A percentile compares a stretch with the other conserved stretches of the same genome.
phyloP scores from a whole-genome alignment of 1,140 invertebrate species.

The Drosophila bocki region DNA sequence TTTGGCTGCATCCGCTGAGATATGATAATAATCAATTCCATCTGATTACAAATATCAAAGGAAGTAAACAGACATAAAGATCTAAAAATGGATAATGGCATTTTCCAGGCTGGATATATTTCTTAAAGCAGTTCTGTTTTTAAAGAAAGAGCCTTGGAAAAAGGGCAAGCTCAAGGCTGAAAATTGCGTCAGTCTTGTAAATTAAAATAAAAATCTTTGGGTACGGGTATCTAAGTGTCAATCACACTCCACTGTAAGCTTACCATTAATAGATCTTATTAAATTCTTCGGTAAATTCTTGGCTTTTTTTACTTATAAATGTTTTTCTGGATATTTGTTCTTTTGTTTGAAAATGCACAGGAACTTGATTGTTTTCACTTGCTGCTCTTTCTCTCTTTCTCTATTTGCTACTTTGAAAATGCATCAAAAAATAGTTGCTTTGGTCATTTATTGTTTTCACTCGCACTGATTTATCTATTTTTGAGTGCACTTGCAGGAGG shows the following conservation, averaged over 20 bases:
- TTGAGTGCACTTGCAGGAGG: constrained; percentile 55
- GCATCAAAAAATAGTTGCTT: constrained; percentile 30
- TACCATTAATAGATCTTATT: constrained; percentile 8
- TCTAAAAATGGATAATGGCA: background rate
- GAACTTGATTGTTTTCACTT: constrained; percentile 23
- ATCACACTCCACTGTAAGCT: background rate
- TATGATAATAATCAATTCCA: constrained; percentile 7
- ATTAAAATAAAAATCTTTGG: background rate
- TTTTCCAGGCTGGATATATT: background rate
- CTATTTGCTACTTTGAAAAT: constrained; percentile 32
- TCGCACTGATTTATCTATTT: constrained; percentile 18
- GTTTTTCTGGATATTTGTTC: background rate
- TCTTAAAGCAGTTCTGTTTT: background rate
- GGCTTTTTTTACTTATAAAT: background rate
- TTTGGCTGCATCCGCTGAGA: constrained; percentile 24
- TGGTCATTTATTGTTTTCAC: constrained; percentile 16
- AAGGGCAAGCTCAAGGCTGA: background rate
- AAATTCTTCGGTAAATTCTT: background rate
- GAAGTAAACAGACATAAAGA: background rate
- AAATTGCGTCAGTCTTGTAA: background rate
- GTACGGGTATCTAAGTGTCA: background rate
- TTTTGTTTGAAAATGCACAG: constrained; percentile 14
- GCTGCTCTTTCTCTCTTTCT: background rate
- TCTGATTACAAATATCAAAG: constrained; percentile 3
- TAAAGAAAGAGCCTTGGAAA: background rate